Conservation (phyloP, 2,113 vertebrate genomes). For the Aleadryas rufinucha region DNA sequence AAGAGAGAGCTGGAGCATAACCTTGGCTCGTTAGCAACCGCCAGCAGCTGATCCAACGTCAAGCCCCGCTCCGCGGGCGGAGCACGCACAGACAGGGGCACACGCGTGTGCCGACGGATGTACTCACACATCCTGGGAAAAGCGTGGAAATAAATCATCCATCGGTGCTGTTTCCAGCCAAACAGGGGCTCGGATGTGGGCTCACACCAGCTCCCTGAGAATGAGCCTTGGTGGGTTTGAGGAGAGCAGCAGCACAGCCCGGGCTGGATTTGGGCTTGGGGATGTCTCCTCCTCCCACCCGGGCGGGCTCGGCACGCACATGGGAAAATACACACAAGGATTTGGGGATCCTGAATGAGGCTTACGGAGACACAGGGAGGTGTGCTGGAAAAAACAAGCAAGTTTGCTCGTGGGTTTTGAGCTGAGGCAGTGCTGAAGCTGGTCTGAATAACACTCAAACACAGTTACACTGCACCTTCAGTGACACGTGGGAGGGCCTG, state of each 20-base stretch:
- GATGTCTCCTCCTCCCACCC: neutral
- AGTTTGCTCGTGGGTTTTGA: neutral
- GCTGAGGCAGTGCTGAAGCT: neutral
- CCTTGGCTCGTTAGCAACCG: neutral
- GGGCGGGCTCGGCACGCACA: neutral
- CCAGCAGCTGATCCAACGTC: neutral
- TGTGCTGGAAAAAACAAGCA: neutral
- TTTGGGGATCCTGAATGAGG: neutral
- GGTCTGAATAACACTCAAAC: neutral
- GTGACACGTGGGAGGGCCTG: accelerated
- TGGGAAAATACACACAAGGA: neutral
- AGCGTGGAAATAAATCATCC: accelerated
- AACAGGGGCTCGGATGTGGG: accelerated
- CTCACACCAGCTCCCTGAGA: accelerated
- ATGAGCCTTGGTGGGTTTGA: neutral
- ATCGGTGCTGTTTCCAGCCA: accelerated
- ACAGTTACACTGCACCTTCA: accelerated
- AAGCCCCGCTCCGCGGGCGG: neutral
- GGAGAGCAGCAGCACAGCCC: neutral
- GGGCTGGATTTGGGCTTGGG: neutral
- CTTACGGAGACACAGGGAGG: accelerated
- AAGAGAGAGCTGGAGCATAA: neutral
- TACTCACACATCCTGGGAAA: neutral
- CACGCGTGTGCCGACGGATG: neutral
- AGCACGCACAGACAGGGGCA: accelerated